Conservation (phyloP, 1,140 invertebrate genomes). For the Diprion similis region DNA sequence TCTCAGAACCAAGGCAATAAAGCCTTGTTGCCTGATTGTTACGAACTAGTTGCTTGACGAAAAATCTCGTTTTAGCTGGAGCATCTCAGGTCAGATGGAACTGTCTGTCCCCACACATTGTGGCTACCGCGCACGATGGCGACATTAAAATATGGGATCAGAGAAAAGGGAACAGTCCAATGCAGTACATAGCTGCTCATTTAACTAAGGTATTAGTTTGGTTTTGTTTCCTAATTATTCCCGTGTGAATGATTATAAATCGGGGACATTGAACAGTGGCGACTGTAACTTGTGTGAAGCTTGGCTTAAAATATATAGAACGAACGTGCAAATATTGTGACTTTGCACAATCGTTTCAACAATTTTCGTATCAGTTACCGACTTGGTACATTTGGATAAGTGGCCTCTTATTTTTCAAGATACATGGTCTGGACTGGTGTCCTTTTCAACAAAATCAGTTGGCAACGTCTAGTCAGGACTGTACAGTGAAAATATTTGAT, state of each 20-base stretch:
- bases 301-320: not conserved
- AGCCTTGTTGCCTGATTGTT: too few species aligned
- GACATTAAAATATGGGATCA: slow-evolving; percentile 96
- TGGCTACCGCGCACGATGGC: slow-evolving; percentile 94
- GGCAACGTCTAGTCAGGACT: slow-evolving; percentile 93
- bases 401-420: slow-evolving; percentile 55
- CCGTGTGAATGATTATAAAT: not conserved
- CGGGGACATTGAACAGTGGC: too few species aligned
- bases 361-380: not conserved
- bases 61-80: slow-evolving; percentile 69
- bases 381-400: too few species aligned
- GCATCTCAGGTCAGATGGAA: slow-evolving; percentile 96
- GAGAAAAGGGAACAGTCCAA: slow-evolving; percentile 83
- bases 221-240: slow-evolving; percentile 15
- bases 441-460: slow-evolving; percentile 84
- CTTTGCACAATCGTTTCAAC: slow-evolving; percentile 13
- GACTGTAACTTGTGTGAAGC: too few species aligned
- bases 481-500: slow-evolving; percentile 94
- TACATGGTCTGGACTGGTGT: slow-evolving; percentile 94
- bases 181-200: slow-evolving; percentile 94
- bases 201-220: slow-evolving; percentile 70
- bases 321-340: not conserved
- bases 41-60: slow-evolving; percentile 4
- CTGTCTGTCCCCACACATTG: slow-evolving; percentile 78
- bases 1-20: too few species aligned